These are phyloP conservation scores for Melinaea marsaeus DNA, from an alignment of 2,888 invertebrate species.

Conservation along the genomic window DNA sequence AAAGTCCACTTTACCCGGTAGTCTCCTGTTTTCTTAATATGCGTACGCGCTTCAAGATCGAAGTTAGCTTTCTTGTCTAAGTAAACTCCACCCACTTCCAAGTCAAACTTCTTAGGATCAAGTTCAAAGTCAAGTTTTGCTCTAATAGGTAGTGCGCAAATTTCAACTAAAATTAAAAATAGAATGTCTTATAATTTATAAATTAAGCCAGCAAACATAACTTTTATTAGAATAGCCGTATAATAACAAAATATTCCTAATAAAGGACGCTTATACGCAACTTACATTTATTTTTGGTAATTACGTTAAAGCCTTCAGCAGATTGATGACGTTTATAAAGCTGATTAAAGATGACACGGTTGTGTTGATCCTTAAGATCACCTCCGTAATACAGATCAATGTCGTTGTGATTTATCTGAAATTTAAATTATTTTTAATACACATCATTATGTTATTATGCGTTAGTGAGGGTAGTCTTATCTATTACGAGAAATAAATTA, in stretches of 20 bases:
- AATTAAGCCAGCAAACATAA: neutral
- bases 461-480: neutral
- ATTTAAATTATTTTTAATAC: constrained; percentile 6
- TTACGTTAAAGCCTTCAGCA: constrained; percentile 63
- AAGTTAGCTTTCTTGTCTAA: constrained; percentile 79
- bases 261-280: neutral
- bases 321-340: constrained; percentile 57
- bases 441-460: neutral
- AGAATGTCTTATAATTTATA: neutral
- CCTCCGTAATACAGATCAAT: constrained; percentile 79
- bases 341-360: constrained; percentile 73
- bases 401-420: constrained; percentile 61
- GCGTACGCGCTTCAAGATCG: constrained; percentile 75
- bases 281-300: constrained; percentile 73
- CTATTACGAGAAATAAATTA: neutral
- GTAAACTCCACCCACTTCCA: constrained; percentile 77
- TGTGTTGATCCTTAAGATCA: constrained; percentile 76
- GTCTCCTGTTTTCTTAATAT: constrained; percentile 64
- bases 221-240: neutral
- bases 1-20: constrained; percentile 59
- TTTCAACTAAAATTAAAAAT: constrained; percentile 62
- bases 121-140: constrained; percentile 76
- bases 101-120: constrained; percentile 75
- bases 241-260: neutral
- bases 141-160: constrained; percentile 73